These are phyloP conservation scores for Cotesia chilonis DNA, from an alignment of 1,140 invertebrate genomes.

Conservation along the genomic window DNA sequence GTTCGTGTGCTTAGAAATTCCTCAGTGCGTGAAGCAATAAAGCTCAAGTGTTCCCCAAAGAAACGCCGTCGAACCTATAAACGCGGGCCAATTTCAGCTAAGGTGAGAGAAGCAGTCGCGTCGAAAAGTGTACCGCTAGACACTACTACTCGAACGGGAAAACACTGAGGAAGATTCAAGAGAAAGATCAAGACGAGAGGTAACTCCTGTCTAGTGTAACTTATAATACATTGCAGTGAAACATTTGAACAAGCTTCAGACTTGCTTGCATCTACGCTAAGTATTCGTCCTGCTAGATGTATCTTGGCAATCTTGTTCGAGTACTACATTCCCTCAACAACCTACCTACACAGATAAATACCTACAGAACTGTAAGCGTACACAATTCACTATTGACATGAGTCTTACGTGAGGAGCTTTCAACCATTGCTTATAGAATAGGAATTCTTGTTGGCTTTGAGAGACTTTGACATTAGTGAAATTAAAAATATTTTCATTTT, in stretches of 20 bases:
- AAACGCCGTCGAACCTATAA: neutral
- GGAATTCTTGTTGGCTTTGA: neutral
- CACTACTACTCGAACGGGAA: neutral
- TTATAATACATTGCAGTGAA: neutral
- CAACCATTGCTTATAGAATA: neutral
- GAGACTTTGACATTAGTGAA: neutral
- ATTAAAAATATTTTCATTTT: too few species aligned
- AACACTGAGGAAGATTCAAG: neutral
- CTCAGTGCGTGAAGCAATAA: slow-evolving; percentile 6
- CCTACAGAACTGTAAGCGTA: neutral
- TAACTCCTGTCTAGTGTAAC: neutral
- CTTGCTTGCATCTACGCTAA: neutral
- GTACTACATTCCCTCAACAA: neutral
- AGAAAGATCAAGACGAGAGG: neutral
- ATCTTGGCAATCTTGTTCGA: slow-evolving; percentile 10
- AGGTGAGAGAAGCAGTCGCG: neutral
- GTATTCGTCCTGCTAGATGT: slow-evolving; percentile 6
- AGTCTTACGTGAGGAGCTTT: neutral
- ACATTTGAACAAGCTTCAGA: neutral
- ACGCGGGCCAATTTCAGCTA: neutral
- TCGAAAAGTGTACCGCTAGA: neutral
- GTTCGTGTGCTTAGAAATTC: neutral
- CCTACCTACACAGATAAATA: neutral
- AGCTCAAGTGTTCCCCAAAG: neutral
- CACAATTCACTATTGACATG: neutral